Evolutionary conservation across 2,797 vertebrate genomes (phyloP), one percentile per base, ranked within the genome.

Genomic region (Triplophysa yarkandensis): DNA sequence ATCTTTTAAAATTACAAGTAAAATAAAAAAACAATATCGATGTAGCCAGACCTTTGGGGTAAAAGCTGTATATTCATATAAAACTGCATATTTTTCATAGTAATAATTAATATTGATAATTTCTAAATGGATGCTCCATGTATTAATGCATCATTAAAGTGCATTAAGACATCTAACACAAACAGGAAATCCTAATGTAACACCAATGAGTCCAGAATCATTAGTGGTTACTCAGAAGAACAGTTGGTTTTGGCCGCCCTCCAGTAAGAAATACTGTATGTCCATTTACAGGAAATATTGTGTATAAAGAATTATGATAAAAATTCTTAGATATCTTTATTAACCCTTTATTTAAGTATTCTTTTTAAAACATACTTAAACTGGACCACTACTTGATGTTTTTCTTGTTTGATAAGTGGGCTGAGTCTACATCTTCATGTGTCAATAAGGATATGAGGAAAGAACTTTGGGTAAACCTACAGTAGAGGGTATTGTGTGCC

Each of bases 391-490:
- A 32, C 32, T 73, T 13, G 4, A 27, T 46, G 60, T 63, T 67
- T 14, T 1, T 73, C 21, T 11, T 74, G 43, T 75, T 83, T 83
- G 61, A 27, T 74, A 77, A 83, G 58, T 67, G 68, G 82, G 81
- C 28, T 77, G 79, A 41, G 30, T 43, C 41, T 58, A 73, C 67
- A 36, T 77, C 64, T 71, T 54, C 36, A 14, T 82, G 41, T 77
- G 78, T 82, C 78, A 78, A 78, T 79, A 80, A 77, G 67, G 55
- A 77, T 81, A 52, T 76, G 60, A 68, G 32, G 44, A 58, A 57
- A 60, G 36, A 57, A 19, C 66, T 63, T 13, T 73, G 43, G 46
- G 36, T 76, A 66, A 77, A 62, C 4, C 16, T 75, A 43, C 17
- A 39, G 11, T 39, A 39, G 34, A 61, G 74, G 62, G 74, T 73